A percentile compares a stretch with the other conserved stretches of the same genome.
Evolutionary conservation across 64 coral and sea anemone species (phyloP).

Genomic region (Hydrozoanthus tunicans): DNA sequence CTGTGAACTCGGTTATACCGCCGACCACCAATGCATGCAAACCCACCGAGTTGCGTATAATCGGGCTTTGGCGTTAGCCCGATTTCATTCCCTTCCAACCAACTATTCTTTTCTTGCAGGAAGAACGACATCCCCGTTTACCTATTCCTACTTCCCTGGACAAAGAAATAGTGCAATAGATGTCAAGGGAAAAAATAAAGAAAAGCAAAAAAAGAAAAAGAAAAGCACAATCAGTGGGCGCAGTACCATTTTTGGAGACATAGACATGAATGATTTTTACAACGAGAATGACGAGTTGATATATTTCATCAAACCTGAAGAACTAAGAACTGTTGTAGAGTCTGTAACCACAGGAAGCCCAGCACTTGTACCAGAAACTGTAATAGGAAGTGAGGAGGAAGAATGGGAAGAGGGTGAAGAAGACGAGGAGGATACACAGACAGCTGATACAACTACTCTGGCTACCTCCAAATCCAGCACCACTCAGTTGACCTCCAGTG

Average conservation of each 20-base stretch:
- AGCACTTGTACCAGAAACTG: neutral
- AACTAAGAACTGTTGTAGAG: conserved; percentile 62
- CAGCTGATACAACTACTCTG: conserved; percentile 22
- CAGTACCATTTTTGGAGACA: conserved; percentile 71
- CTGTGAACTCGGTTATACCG: conserved; percentile 12
- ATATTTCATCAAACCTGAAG: conserved; percentile 78
- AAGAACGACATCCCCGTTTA: conserved; percentile 52
- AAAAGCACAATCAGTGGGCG: neutral
- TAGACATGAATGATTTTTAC: conserved; percentile 96
- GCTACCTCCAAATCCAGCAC: conserved; percentile 12
- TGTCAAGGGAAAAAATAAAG: conserved; percentile 42
- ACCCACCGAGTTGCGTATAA: conserved; percentile 72
- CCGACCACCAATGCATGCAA: conserved; percentile 77
- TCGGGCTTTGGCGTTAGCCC: conserved; percentile 69
- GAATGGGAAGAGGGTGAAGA: neutral
- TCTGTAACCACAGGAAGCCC: conserved; percentile 35
- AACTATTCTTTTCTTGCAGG: conserved; percentile 52
- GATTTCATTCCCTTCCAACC: conserved; percentile 68
- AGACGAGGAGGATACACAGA: neutral
- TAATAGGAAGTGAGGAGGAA: neutral
- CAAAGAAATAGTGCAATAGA: conserved; percentile 35
- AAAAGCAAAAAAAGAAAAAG: conserved; percentile 16
- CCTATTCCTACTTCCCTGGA: conserved; percentile 78
- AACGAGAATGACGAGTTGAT: conserved; percentile 77
- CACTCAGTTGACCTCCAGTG: neutral